Evolutionary conservation across 2,113 vertebrate genomes (phyloP).

Genomic region (Pollachius pollachius): DNA sequence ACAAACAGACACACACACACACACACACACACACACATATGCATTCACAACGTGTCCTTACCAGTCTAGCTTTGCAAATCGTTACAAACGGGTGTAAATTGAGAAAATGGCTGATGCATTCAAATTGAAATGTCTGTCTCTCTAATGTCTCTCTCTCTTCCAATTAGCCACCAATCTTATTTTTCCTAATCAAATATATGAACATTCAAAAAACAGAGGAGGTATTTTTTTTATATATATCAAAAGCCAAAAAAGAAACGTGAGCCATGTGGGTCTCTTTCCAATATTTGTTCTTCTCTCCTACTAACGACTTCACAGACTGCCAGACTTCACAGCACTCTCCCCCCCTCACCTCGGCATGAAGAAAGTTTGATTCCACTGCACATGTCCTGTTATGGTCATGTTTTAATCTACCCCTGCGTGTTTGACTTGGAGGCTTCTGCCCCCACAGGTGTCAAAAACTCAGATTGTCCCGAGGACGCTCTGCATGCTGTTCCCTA

Average conservation of each 20-base stretch:
- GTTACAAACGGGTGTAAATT: too few species aligned
- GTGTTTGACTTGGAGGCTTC: conserved; percentile 45
- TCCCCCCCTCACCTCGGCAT: conserved; percentile 20
- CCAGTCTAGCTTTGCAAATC: too few species aligned
- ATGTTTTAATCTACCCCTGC: conserved; percentile 45
- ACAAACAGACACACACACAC: too few species aligned
- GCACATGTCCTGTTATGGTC: conserved; percentile 54
- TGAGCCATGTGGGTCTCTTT: conserved; percentile 36
- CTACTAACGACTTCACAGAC: conserved; percentile 21
- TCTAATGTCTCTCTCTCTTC: too few species aligned
- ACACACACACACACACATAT: too few species aligned
- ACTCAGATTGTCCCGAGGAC: conserved; percentile 24
- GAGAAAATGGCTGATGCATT: too few species aligned
- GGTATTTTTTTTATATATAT: neutral
- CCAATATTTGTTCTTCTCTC: conserved; percentile 46
- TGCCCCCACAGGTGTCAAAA: conserved; percentile 33
- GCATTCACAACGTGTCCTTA: too few species aligned
- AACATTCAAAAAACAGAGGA: conserved; percentile 4
- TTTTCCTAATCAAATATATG: neutral
- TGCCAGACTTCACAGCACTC: conserved; percentile 38
- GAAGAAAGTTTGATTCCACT: conserved; percentile 34
- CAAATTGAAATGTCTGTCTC: too few species aligned
- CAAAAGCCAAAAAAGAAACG: conserved; percentile 28
- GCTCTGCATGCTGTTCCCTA: conserved; percentile 12
- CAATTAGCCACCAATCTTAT: conserved; percentile 6